phyloP scores from a whole-genome alignment of 2,888 invertebrate species.

The Dynastes maya region DNA sequence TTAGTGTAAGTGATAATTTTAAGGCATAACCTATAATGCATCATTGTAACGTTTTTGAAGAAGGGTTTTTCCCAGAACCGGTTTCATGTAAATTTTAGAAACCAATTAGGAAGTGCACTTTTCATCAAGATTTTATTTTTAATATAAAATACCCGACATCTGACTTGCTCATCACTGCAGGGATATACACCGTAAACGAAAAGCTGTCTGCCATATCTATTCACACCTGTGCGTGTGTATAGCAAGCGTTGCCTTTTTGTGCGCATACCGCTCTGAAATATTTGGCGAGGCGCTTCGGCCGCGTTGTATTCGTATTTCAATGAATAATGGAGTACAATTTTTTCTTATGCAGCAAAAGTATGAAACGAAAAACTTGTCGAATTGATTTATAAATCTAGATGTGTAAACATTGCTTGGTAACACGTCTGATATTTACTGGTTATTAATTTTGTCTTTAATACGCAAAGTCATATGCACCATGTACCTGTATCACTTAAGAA shows the following conservation, averaged over 20 bases:
- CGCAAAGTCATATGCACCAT: too few relatives aligned
- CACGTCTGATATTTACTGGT: background rate
- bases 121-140: too few relatives aligned
- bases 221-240: slow-evolving; percentile 6
- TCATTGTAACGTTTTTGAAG: too few relatives aligned
- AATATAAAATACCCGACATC: too few relatives aligned
- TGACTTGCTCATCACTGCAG: background rate
- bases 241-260: background rate
- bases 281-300: slow-evolving; percentile 20
- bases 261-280: slow-evolving; percentile 28
- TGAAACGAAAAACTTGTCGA: slow-evolving; percentile 26
- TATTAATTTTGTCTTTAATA: slow-evolving; percentile 20
- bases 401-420: slow-evolving; percentile 15
- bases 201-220: slow-evolving; percentile 8
- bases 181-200: too few relatives aligned
- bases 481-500: too few relatives aligned
- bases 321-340: slow-evolving; percentile 34
- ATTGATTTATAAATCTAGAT: slow-evolving; percentile 28
- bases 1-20: too few relatives aligned
- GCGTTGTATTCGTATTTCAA: slow-evolving; percentile 32
- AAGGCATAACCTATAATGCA: too few relatives aligned
- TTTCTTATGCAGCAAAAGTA: slow-evolving; percentile 29
- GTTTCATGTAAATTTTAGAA: too few relatives aligned
- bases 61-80: too few relatives aligned
- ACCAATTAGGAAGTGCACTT: too few relatives aligned